Evolutionary conservation across 2,113 vertebrate genomes (phyloP).

Genomic region (Accipiter virgatus): DNA sequence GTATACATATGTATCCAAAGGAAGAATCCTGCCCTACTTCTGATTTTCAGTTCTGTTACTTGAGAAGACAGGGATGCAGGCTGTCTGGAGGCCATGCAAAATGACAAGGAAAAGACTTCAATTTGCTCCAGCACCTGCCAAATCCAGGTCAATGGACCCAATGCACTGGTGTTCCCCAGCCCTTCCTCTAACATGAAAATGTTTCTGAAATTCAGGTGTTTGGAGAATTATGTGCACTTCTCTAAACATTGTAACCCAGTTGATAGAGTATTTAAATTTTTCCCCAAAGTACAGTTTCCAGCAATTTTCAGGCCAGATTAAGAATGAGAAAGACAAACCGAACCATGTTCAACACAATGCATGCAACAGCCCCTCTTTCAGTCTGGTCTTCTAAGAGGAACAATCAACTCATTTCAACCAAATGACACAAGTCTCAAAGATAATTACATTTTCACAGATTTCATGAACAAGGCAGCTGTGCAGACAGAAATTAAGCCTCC

Average conservation of each 20-base stretch:
- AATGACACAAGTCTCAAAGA: neutral
- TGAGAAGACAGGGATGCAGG: neutral
- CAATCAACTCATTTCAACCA: neutral
- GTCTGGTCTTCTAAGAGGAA: neutral
- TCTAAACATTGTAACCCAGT: neutral
- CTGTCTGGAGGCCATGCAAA: neutral
- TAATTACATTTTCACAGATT: neutral
- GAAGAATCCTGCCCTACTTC: neutral
- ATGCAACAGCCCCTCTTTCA: neutral
- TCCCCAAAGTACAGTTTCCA: neutral
- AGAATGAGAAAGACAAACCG: neutral
- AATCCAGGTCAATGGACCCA: neutral
- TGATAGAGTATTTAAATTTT: neutral
- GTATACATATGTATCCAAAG: neutral
- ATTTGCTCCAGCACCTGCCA: fast-evolving
- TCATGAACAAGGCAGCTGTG: neutral
- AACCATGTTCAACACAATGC: neutral
- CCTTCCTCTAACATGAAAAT: neutral
- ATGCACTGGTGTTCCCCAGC: neutral
- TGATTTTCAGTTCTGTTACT: neutral
- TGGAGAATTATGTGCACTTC: neutral
- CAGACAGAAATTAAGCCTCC: neutral
- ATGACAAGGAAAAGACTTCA: neutral
- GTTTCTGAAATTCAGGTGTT: neutral
- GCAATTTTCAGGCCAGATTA: neutral